phyloP scores from a whole-genome alignment of 2,113 vertebrate genomes.

The Nematolebias whitei region DNA sequence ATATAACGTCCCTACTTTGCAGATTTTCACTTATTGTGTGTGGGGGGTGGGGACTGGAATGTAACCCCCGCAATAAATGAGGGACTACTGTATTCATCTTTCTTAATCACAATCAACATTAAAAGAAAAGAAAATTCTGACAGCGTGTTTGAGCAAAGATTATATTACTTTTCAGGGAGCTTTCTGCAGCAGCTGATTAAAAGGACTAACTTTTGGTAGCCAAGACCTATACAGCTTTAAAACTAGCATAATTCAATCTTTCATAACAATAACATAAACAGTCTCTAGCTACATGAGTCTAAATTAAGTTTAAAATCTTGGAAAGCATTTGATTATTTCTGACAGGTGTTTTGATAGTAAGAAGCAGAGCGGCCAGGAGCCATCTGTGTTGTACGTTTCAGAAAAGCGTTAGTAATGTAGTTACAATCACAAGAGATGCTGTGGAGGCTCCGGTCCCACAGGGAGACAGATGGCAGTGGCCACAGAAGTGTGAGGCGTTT shows the following conservation, averaged over 20 bases:
- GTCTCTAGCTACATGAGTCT: too few relatives aligned
- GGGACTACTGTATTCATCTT: too few relatives aligned
- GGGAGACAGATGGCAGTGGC: slow-evolving; percentile 81
- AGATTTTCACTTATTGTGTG: too few relatives aligned
- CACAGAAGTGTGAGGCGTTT: slow-evolving; percentile 69
- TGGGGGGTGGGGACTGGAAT: too few relatives aligned
- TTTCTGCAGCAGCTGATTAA: not conserved
- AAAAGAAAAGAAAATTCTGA: not conserved
- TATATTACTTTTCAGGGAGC: not conserved
- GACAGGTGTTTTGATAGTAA: slow-evolving; percentile 13
- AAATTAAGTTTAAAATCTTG: too few relatives aligned
- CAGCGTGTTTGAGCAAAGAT: not conserved
- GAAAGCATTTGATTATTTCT: not conserved
- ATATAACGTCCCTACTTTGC: too few relatives aligned
- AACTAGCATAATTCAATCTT: not conserved
- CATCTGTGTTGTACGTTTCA: slow-evolving; percentile 56
- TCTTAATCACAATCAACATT: too few relatives aligned
- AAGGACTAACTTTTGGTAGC: not conserved
- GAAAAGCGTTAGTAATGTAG: slow-evolving; percentile 61
- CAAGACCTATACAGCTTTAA: not conserved
- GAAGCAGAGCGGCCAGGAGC: slow-evolving; percentile 38
- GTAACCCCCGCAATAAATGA: too few relatives aligned
- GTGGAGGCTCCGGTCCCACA: slow-evolving; percentile 62
- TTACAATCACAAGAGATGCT: slow-evolving; percentile 55
- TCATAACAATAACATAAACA: not conserved